Percentiles rank a stretch among this genome's conserved stretches.
These are phyloP conservation scores for Catharus minimus DNA, from an alignment of 2,113 vertebrate genomes.

Conservation along the genomic window DNA sequence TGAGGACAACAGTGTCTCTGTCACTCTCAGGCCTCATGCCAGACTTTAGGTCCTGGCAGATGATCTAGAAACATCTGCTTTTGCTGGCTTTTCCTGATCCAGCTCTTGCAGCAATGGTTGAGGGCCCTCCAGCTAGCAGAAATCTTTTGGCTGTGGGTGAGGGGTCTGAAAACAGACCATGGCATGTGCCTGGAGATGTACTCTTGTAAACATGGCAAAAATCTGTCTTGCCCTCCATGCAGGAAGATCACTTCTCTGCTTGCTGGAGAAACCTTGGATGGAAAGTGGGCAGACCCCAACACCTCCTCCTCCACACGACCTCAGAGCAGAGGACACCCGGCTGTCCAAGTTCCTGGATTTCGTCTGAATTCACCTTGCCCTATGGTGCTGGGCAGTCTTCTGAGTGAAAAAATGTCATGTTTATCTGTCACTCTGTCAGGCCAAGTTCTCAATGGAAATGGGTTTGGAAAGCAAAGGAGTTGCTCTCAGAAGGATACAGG, in stretches of 20 bases:
- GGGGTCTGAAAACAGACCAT: not conserved
- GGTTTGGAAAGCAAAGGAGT: not conserved
- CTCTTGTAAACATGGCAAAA: not conserved
- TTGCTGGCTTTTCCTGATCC: not conserved
- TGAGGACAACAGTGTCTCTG: not conserved
- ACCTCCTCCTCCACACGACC: not conserved
- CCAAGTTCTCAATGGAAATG: not conserved
- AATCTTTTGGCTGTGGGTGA: not conserved
- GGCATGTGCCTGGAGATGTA: not conserved
- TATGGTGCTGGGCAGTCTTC: not conserved
- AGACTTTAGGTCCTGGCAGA: not conserved
- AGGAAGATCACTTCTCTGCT: not conserved
- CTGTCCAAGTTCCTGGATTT: not conserved
- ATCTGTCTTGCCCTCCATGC: not conserved
- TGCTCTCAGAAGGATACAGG: not conserved
- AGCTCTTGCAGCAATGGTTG: not conserved
- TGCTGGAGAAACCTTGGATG: not conserved
- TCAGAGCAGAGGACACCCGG: accelerated
- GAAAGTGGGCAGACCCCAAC: accelerated
- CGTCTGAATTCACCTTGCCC: not conserved
- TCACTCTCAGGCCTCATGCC: not conserved
- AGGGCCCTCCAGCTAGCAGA: not conserved
- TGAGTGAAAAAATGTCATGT: not conserved
- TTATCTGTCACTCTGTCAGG: not conserved
- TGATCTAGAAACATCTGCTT: not conserved